Evolutionary conservation across 2,888 invertebrate genomes (phyloP).

Genomic region (Caenorhabditis zanzibari): DNA sequence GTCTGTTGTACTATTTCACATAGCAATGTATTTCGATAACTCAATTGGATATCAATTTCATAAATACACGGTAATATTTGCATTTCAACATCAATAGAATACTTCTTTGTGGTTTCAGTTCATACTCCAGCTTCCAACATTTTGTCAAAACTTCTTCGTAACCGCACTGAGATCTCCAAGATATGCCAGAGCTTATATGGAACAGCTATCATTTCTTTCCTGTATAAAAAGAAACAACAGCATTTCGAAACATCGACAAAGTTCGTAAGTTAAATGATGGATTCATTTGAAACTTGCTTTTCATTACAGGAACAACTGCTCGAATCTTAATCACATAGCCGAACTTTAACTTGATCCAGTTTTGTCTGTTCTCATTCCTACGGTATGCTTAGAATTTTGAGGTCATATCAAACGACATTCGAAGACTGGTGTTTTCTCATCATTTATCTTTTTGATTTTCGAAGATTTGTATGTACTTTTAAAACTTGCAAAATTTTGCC

Average conservation of each 20-base stretch:
- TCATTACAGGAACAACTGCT: conserved; percentile 38
- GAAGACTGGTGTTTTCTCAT: too few relatives aligned
- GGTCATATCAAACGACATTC: too few relatives aligned
- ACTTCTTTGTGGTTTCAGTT: conserved; percentile 39
- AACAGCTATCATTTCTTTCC: conserved; percentile 46
- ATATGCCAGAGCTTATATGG: conserved; percentile 50
- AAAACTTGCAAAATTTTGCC: too few relatives aligned
- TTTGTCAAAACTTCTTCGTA: conserved; percentile 64
- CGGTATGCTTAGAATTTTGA: not conserved
- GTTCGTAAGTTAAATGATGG: conserved; percentile 20
- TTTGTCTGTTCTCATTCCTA: not conserved
- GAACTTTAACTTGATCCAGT: conserved; percentile 4
- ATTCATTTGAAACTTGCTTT: not conserved
- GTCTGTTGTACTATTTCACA: conserved; percentile 56
- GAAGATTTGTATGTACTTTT: too few relatives aligned
- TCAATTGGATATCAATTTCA: conserved; percentile 57
- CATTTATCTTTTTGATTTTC: too few relatives aligned
- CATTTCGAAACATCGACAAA: conserved; percentile 8
- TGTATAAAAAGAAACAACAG: conserved; percentile 16
- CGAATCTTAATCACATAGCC: conserved; percentile 12
- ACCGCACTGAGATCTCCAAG: conserved; percentile 52
- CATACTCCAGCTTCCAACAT: conserved; percentile 64
- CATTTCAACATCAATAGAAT: not conserved
- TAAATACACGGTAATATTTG: conserved; percentile 50
- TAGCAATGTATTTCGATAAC: conserved; percentile 58